Base-by-base conservation (phyloP, 2,888 invertebrate genomes). In the Tridacna gigas region DNA sequence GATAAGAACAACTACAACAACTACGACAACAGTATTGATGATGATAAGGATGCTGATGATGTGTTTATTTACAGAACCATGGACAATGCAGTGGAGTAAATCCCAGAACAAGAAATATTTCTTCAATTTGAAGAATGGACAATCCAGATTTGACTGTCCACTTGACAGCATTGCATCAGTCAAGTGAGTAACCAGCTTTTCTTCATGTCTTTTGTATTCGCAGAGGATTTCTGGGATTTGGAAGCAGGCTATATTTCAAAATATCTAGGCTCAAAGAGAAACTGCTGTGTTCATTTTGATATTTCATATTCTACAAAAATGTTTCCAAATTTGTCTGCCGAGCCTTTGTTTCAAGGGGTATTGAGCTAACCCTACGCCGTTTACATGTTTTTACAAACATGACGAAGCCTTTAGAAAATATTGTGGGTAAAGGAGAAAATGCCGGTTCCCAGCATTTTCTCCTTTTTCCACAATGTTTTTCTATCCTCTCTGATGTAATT, bases 31-130 rank as follows among this genome's bases (percentile, higher is more conserved):
- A 37, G 7, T 7, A 37, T 2, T 4, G 7, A 7, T 37, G 37
- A 37, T 37, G 37, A 37, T 4, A 37, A 37, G 2, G 37, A 37
- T 37, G 37, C 37, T 56, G 56, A 20, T 56, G 2, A n/a, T 20
- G 25, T 69, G 5, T 74, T 63, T 66, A 12, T 20, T 92, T 91
- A 63, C 90, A 95, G 95, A 95, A 66, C 95, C 95, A 1, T 96
- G 95, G 95, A 94, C 94, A 86, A 94, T 95, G 90, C 94, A 94
- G 2, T 90, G 93, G 84, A 96, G 95, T 90, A 94, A 92, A 75
- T 93, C 92, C 5, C 90, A 92, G 26, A 89, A 92, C 20, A 90
- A 90, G 79, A 94, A 94, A 83, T 96, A 96, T 91, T 96, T 94
- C 91, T 95, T 92, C 90, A 94, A 95, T 89, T 89, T 90, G 0